Base-by-base conservation (phyloP, 2,888 invertebrate genomes). In the Oxyscelio sp. region DNA sequence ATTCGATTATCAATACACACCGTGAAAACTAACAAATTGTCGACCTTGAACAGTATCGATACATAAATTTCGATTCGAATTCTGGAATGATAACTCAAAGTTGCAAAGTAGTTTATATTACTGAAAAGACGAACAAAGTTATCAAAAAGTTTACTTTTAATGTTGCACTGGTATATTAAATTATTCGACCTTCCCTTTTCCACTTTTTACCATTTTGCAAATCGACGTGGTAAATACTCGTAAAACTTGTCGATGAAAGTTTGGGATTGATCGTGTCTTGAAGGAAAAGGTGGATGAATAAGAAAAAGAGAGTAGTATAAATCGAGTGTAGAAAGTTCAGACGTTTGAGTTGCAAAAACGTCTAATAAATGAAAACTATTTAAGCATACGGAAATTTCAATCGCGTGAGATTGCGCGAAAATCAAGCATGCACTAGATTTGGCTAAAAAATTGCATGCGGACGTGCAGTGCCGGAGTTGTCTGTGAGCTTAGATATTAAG, bases 281-380 rank as follows among this genome's bases (percentile, higher is more conserved):
- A 40, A 34, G 34, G 56, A 45, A 43, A 38, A 48, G 54, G 59
- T n/a, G 59, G 70, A 65, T 79, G 68, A 75, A 70, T 75, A 48
- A 54, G 48, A 68, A 56, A 52, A 77, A 73, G 81, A 81, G 81
- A 78, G 85, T 80, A 80, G 87, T 86, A 89, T 19, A 63, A 56
- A 85, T 87, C 78, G 86, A 88, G 89, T 90, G 87, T 84, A 89
- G 85, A 89, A 86, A 90, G 87, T 89, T 88, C 79, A 85, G 61
- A 87, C 70, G 80, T 80, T 86, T 88, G 52, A 80, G 56, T 52
- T 66, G 65, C 38, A 66, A 77, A 77, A 85, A 78, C 73, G 61
- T 70, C 66, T 74, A 79, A 70, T 70, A 68, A 50, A 63, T 52
- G 75, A 75, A 87, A 85, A 85, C 88, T 63, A 80, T 68, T 56